Percentiles rank a stretch among this genome's conserved stretches.
These are phyloP conservation scores for Boleophthalmus pectinirostris DNA, from an alignment of 2,113 vertebrate species.

Conservation along the genomic window DNA sequence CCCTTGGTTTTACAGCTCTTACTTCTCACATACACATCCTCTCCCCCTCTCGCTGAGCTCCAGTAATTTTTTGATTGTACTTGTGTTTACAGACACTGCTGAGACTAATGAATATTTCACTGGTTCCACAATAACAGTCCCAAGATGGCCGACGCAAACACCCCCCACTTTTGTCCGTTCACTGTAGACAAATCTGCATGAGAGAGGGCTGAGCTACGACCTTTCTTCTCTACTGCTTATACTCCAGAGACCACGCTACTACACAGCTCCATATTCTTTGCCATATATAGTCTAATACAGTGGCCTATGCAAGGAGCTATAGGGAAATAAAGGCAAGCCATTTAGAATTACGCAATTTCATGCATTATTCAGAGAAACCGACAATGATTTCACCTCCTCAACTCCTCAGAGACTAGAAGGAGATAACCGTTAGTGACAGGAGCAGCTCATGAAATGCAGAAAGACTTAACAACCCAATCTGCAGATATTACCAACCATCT, in stretches of 20 bases:
- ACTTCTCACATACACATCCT: neutral
- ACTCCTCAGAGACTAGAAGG: conserved; percentile 64
- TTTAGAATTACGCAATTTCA: conserved; percentile 78
- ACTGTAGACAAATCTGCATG: conserved; percentile 42
- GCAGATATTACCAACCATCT: conserved; percentile 62
- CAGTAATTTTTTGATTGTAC: conserved; percentile 46
- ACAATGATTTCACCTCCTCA: conserved; percentile 70
- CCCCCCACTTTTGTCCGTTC: conserved; percentile 33
- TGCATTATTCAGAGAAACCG: conserved; percentile 72
- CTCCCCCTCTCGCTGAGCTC: conserved; percentile 3
- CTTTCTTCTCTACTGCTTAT: conserved; percentile 54
- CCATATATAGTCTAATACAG: conserved; percentile 46
- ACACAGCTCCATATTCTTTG: conserved; percentile 25
- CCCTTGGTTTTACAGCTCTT: neutral
- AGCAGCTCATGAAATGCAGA: conserved; percentile 73
- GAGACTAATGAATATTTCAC: conserved; percentile 69
- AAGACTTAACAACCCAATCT: conserved; percentile 70
- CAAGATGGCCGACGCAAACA: conserved; percentile 42
- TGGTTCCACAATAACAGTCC: conserved; percentile 57
- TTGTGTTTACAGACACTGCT: conserved; percentile 53
- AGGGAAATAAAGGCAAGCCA: conserved; percentile 67
- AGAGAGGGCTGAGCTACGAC: conserved; percentile 60
- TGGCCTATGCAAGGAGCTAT: conserved; percentile 37
- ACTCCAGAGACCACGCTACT: conserved; percentile 51
- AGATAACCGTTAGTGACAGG: conserved; percentile 73